Conservation (phyloP, 2,888 invertebrate genomes). For the Sialis fuliginosa region DNA sequence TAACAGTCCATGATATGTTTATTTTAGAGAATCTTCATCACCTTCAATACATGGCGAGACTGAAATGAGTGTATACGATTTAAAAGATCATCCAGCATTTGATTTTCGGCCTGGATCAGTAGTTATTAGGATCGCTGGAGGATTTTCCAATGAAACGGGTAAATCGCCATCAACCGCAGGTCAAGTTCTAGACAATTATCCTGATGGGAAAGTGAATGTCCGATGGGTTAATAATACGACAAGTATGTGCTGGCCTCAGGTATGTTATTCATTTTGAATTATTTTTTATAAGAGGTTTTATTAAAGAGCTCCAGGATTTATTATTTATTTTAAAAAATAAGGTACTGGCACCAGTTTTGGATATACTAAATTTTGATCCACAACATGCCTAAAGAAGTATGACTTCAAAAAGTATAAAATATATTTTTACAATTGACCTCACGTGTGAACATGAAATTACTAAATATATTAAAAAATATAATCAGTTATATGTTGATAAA, state of each 20-base stretch:
- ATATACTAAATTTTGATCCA: too few relatives aligned
- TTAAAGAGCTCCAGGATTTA: background rate
- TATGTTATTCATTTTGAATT: background rate
- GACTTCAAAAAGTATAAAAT: too few relatives aligned
- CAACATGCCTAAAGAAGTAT: too few relatives aligned
- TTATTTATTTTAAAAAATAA: background rate
- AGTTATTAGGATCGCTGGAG: conserved; percentile 68
- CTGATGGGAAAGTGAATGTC: conserved; percentile 73
- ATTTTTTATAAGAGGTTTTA: background rate
- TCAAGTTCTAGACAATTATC: conserved; percentile 76
- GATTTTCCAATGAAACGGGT: conserved; percentile 44
- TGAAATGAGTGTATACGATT: conserved; percentile 87
- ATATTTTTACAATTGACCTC: too few relatives aligned
- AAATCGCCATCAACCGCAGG: conserved; percentile 57
- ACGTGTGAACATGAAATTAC: too few relatives aligned
- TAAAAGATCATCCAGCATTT: conserved; percentile 89
- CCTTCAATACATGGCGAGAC: conserved; percentile 31
- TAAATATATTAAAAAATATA: too few relatives aligned
- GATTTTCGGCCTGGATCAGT: conserved; percentile 84
- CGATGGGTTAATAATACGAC: conserved; percentile 80
- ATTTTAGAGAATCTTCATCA: background rate
- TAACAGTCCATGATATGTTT: conserved; percentile 36
- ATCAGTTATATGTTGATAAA: too few relatives aligned
- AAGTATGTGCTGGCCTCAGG: conserved; percentile 86
- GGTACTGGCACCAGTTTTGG: too few relatives aligned